Base-by-base conservation (phyloP, 2,113 vertebrate genomes). In the Podarcis raffonei region DNA sequence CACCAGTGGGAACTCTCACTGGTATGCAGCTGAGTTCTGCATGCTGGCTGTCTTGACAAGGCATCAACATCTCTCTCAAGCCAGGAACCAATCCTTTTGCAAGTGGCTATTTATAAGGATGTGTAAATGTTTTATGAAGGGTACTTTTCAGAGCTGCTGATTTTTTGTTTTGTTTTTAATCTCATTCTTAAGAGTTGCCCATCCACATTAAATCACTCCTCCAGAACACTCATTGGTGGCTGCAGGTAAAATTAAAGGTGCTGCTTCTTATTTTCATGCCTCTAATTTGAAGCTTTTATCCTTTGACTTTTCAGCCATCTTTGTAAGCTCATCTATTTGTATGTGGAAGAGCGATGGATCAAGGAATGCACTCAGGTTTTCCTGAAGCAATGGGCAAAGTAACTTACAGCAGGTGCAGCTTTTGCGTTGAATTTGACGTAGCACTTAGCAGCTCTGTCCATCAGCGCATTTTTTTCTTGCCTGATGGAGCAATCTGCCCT, bases 321-420 rank as follows among this genome's bases (percentile, higher is more conserved):
- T 81, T 8, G 30, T 72, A 53, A 57, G 48, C 7, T 42, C 25
- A 39, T 5, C 65, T 78, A 59, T 66, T 78, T 32, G 35, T 8
- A 69, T 48, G 20, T 57, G 30, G 62, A 80, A 11, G 84, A 89
- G 81, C 90, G 93, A 85, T 80, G 32, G 88, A 77, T 5, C 0
- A 91, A 89, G 92, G 86, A 92, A 91, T 22, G 65, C 90, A 88
- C 87, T 94, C 93, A 94, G 91, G 90, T 32, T 83, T 91, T 91
- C 94, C 93, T 93, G 92, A 91, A 92, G 32, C 23, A 57, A 23
- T 37, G 37, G 11, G n/a, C 39, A 53, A 68, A 68, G 68, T 5
- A 6, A 23, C 22, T 80, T 69, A 86, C 48, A 2, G 9, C 42
- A 48, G 42, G 42, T 48, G 48, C 2, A 53, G 48, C 48, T 53